Conservation (phyloP, 1,140 invertebrate species). For the Scaptomyza pallida region DNA sequence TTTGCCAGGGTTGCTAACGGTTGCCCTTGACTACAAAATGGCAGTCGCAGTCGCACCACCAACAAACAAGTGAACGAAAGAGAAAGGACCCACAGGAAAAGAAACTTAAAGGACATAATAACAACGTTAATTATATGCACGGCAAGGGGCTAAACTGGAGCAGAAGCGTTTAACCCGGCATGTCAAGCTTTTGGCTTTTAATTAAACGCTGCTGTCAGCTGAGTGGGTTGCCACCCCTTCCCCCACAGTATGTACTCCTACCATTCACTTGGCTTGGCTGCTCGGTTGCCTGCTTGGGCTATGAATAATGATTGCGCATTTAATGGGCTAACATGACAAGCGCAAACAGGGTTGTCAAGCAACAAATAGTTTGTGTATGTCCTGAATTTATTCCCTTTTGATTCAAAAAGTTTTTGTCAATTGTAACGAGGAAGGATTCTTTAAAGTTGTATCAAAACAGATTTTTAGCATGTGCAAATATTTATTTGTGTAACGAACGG, state of each 20-base stretch:
- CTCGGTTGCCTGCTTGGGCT: constrained; percentile 13
- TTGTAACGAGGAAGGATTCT: too few species aligned
- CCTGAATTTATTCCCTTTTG: too few species aligned
- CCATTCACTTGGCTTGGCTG: constrained; percentile 5
- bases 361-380: neutral
- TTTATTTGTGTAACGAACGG: neutral
- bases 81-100: neutral
- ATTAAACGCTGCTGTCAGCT: constrained; percentile 58
- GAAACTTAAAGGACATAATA: constrained; percentile 33
- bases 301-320: constrained; percentile 58
- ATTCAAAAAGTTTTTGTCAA: too few species aligned
- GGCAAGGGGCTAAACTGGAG: constrained; percentile 14
- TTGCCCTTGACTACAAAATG: constrained; percentile 41
- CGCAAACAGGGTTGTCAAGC: constrained; percentile 33
- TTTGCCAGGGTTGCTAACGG: constrained; percentile 30
- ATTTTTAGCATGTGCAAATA: neutral
- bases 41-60: constrained; percentile 10
- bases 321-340: constrained; percentile 38
- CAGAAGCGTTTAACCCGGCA: constrained; percentile 53
- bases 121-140: constrained; percentile 51
- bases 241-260: neutral
- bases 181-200: constrained; percentile 49
- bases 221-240: constrained; percentile 36
- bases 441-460: too few species aligned
- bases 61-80: constrained; percentile 37